Evolutionary conservation across 92 coral and sea anemone genomes (phyloP).

Genomic region (Porites divaricata): DNA sequence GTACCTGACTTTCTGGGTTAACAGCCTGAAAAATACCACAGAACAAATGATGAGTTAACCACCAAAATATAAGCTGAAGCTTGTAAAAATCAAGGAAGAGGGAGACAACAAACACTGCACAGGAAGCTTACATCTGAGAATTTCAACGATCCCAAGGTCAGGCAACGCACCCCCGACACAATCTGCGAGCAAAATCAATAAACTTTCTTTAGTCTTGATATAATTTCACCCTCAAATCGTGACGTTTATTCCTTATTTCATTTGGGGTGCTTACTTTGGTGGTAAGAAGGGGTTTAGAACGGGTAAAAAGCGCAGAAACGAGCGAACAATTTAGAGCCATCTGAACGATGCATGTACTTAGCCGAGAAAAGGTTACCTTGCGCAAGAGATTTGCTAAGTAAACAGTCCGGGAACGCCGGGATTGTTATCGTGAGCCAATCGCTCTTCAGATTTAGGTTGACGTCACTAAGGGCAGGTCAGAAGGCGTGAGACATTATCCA

Average conservation of each 20-base stretch:
- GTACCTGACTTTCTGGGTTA: slow-evolving; percentile 11
- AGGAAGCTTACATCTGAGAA: slow-evolving; percentile 29
- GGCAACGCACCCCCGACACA: background rate
- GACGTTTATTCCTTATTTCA: background rate
- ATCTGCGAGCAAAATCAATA: slow-evolving; percentile 9
- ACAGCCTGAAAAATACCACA: background rate
- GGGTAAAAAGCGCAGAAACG: background rate
- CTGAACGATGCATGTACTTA: background rate
- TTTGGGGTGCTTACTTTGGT: background rate
- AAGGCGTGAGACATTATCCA: too few species aligned
- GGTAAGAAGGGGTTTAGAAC: background rate
- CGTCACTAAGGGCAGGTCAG: too few species aligned
- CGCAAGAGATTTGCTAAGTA: too few species aligned
- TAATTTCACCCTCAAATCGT: background rate
- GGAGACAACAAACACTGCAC: background rate
- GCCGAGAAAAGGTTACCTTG: background rate
- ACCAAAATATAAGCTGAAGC: background rate
- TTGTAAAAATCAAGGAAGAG: too few species aligned
- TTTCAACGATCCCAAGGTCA: slow-evolving; percentile 30
- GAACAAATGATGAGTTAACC: background rate
- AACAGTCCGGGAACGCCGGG: too few species aligned
- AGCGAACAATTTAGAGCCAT: background rate
- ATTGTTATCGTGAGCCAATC: too few species aligned
- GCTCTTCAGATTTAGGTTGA: too few species aligned
- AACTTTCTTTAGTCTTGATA: background rate